Conservation (phyloP, 2,113 vertebrate species). For the Theropithecus gelada region DNA sequence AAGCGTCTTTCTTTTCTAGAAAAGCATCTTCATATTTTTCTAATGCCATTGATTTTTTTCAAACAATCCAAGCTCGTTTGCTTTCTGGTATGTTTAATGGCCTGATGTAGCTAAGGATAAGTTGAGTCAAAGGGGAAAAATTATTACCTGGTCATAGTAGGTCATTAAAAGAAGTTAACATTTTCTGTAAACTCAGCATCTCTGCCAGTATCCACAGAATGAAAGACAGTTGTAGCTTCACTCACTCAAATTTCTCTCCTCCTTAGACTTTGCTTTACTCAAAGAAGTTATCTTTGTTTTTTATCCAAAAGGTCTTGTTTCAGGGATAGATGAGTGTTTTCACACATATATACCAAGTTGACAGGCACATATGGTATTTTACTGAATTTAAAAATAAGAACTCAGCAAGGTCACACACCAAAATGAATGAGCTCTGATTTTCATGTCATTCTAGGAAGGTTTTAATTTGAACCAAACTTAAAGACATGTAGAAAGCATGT, state of each 20-base stretch:
- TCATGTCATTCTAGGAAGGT: not conserved
- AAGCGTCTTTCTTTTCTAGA: not conserved
- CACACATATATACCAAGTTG: not conserved
- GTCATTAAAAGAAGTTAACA: not conserved
- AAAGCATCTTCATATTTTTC: not conserved
- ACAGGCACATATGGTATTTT: conserved; percentile 47
- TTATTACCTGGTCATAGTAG: not conserved
- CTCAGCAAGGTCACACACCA: conserved; percentile 15
- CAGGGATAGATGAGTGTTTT: conserved; percentile 39
- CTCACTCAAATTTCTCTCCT: not conserved
- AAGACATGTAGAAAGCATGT: not conserved
- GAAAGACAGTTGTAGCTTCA: not conserved
- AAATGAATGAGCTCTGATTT: conserved; percentile 18
- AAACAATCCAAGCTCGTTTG: conserved; percentile 9
- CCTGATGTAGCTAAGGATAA: not conserved
- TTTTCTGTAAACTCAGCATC: not conserved
- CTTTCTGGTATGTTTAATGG: conserved; percentile 3
- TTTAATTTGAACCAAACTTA: conserved; percentile 31
- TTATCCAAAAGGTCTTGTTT: conserved; percentile 7
- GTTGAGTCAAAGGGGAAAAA: not conserved
- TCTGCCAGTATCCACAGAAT: not conserved
- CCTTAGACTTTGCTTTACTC: not conserved
- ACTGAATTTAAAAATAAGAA: conserved; percentile 52
- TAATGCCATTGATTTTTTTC: not conserved
- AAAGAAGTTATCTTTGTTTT: conserved; percentile 32